phyloP scores from a whole-genome alignment of 2,888 invertebrate species.

The Gnatocerus cornutus region DNA sequence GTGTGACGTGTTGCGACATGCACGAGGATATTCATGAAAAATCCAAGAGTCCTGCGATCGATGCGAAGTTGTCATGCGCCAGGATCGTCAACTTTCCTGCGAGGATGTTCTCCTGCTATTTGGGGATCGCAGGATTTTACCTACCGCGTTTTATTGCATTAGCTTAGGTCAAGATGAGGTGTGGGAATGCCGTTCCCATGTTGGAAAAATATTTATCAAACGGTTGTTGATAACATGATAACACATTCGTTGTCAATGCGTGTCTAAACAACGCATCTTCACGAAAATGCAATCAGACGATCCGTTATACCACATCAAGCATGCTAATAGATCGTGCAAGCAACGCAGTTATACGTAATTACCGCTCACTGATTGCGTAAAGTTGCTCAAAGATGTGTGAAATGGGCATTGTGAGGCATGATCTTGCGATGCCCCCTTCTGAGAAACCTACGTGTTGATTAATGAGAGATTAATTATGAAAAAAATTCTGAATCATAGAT shows the following conservation, averaged over 20 bases:
- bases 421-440: slow-evolving; percentile 16
- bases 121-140: slow-evolving; percentile 66
- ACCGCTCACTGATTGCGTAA: slow-evolving; percentile 41
- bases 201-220: slow-evolving; percentile 27
- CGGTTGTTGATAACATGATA: slow-evolving; percentile 16
- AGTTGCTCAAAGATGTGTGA: slow-evolving; percentile 39
- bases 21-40: not conserved
- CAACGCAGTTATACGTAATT: slow-evolving; percentile 40
- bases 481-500: not conserved
- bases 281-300: slow-evolving; percentile 31
- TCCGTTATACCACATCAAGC: slow-evolving; percentile 31
- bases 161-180: slow-evolving; percentile 38
- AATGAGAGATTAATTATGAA: slow-evolving; percentile 22
- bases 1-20: not conserved
- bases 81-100: slow-evolving; percentile 29
- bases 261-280: slow-evolving; percentile 41
- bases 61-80: slow-evolving; percentile 45
- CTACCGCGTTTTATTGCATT: slow-evolving; percentile 52
- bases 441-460: slow-evolving; percentile 20
- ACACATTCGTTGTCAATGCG: slow-evolving; percentile 39
- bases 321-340: slow-evolving; percentile 36
- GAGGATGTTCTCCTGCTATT: slow-evolving; percentile 54
- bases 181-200: slow-evolving; percentile 16
- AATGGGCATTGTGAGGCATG: slow-evolving; percentile 29
- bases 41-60: slow-evolving; percentile 36